A percentile compares a stretch with the other conserved stretches of the same genome.
These are phyloP conservation scores for Tipula confusa DNA, from an alignment of 2,888 invertebrate species.

Conservation along the genomic window DNA sequence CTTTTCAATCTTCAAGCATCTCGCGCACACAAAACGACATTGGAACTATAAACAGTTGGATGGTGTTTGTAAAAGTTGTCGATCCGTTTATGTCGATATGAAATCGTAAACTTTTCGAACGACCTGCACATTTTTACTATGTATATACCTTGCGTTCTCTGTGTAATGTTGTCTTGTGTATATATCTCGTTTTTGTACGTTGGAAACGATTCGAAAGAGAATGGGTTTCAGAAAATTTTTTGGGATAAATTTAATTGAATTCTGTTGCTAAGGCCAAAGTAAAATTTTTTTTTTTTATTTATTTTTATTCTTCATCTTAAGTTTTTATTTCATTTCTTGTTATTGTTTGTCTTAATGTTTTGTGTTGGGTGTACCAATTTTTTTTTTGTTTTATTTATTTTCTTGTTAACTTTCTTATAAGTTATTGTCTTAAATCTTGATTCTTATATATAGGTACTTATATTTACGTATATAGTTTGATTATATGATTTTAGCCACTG, in stretches of 20 bases:
- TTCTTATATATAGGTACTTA: background rate
- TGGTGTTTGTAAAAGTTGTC: background rate
- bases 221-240: background rate
- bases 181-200: constrained; percentile 13
- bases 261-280: constrained; percentile 12
- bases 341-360: constrained; percentile 1
- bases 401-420: background rate
- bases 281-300: background rate
- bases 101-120: background rate
- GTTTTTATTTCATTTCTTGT: background rate
- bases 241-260: constrained; percentile 20
- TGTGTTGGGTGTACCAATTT: background rate
- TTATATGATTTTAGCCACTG: too few relatives aligned
- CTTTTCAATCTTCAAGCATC: background rate
- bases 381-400: background rate
- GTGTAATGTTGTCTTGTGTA: background rate
- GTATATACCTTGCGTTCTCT: background rate
- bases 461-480: background rate
- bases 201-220: constrained; percentile 5
- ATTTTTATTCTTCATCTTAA: background rate
- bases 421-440: background rate
- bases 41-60: background rate
- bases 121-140: background rate
- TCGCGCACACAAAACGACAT: background rate
- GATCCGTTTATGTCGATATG: background rate